Conservation (phyloP, 2,113 vertebrate genomes). For the Spea bombifrons region DNA sequence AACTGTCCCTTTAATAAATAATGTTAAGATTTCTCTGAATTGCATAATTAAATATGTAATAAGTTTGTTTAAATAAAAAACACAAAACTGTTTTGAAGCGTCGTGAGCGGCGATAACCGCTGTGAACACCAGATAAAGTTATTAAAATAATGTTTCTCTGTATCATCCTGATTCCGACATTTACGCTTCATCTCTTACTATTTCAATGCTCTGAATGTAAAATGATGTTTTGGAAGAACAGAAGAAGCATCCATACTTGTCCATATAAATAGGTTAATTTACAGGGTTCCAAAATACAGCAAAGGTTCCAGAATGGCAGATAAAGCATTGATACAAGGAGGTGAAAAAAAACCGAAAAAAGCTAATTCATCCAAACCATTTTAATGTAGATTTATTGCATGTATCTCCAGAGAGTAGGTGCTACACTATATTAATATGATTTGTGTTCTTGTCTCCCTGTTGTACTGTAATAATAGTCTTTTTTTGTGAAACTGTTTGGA, state of each 20-base stretch:
- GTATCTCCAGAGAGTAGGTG: background rate
- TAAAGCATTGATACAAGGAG: background rate
- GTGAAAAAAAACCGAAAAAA: background rate
- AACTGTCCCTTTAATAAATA: too few species aligned
- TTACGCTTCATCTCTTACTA: too few species aligned
- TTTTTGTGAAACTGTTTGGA: background rate
- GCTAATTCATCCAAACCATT: background rate
- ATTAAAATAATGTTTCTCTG: too few species aligned
- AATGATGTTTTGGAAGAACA: background rate
- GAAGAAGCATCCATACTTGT: background rate
- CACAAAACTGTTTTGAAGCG: too few species aligned
- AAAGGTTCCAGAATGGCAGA: background rate
- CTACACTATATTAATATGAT: background rate
- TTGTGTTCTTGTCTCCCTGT: background rate
- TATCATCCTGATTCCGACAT: too few species aligned
- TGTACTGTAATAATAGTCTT: background rate
- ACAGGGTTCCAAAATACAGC: background rate
- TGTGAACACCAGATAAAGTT: too few species aligned
- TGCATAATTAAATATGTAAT: too few species aligned
- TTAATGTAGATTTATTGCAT: slow-evolving; percentile 1
- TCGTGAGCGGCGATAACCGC: too few species aligned
- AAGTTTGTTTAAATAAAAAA: too few species aligned
- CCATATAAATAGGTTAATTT: background rate
- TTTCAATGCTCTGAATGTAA: background rate
- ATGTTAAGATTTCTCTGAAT: too few species aligned